phyloP scores from a whole-genome alignment of 2,888 invertebrate species.

The Catocala sponsa region DNA sequence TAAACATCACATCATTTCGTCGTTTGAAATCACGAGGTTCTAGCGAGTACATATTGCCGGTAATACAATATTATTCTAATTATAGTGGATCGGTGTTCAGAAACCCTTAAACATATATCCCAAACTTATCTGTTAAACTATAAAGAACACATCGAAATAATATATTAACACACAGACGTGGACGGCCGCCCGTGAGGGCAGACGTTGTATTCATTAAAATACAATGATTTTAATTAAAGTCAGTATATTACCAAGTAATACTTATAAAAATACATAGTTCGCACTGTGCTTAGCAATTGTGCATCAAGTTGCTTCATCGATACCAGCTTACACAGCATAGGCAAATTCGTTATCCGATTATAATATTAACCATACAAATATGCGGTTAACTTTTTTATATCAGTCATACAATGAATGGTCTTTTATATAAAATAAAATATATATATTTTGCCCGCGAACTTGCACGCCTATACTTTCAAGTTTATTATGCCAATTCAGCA shows the following conservation, averaged over 20 bases:
- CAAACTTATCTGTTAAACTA: conserved; percentile 43
- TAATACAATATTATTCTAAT: conserved; percentile 35
- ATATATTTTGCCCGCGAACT: conserved; percentile 18
- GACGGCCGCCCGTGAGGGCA: conserved; percentile 55
- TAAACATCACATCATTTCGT: conserved; percentile 48
- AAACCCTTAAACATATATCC: conserved; percentile 37
- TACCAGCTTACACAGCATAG: conserved; percentile 50
- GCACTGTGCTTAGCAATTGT: conserved; percentile 71
- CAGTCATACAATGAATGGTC: conserved; percentile 36
- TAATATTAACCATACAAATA: conserved; percentile 31
- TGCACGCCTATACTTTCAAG: conserved; percentile 16
- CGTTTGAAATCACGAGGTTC: conserved; percentile 29
- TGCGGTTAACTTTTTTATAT: conserved; percentile 29
- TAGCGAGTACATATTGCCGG: conserved; percentile 23
- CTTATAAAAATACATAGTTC: conserved; percentile 62
- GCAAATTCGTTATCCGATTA: conserved; percentile 38
- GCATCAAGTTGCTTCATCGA: conserved; percentile 60
- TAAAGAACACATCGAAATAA: conserved; percentile 54
- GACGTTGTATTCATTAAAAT: conserved; percentile 39
- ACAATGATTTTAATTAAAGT: conserved; percentile 41
- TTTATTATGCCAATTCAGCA: conserved; percentile 24
- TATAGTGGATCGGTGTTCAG: conserved; percentile 48
- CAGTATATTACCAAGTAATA: conserved; percentile 51
- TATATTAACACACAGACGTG: conserved; percentile 51
- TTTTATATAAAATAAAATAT: conserved; percentile 23